Evolutionary conservation across 2,888 invertebrate species (phyloP).

Genomic region (Parnassius orleans): DNA sequence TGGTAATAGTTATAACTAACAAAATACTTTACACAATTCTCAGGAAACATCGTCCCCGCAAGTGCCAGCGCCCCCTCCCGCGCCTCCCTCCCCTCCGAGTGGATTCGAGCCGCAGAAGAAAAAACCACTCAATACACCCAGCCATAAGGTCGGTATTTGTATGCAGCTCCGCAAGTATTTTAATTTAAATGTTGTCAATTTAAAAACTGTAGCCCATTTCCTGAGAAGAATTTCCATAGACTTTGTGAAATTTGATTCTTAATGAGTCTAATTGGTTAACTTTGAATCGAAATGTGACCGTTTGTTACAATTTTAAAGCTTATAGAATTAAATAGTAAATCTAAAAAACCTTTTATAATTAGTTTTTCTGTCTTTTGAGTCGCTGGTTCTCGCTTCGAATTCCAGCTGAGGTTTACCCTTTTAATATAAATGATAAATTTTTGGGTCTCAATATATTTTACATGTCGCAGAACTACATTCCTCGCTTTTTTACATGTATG

Average conservation of each 20-base stretch:
- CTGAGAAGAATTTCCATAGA: not conserved
- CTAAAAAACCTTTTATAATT: too few relatives aligned
- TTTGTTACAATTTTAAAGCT: too few relatives aligned
- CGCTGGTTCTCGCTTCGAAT: too few relatives aligned
- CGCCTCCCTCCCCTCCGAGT: conserved; percentile 66
- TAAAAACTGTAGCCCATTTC: not conserved
- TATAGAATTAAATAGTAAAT: too few relatives aligned
- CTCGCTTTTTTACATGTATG: too few relatives aligned
- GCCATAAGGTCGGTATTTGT: conserved; percentile 77
- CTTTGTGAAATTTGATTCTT: not conserved
- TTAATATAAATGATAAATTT: too few relatives aligned
- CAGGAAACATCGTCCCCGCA: conserved; percentile 77
- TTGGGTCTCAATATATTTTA: too few relatives aligned
- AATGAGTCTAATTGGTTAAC: not conserved
- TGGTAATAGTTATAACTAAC: not conserved
- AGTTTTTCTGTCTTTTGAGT: too few relatives aligned
- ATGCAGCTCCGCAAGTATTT: not conserved
- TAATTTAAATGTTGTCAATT: not conserved
- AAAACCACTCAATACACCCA: conserved; percentile 88
- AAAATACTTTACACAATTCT: conserved; percentile 38
- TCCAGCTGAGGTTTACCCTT: too few relatives aligned
- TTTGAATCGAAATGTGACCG: not conserved
- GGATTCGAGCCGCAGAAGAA: conserved; percentile 82
- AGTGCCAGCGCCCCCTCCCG: conserved; percentile 75
- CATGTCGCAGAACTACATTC: too few relatives aligned